phyloP scores from a whole-genome alignment of 2,888 invertebrate species.

The Emmelina monodactyla region DNA sequence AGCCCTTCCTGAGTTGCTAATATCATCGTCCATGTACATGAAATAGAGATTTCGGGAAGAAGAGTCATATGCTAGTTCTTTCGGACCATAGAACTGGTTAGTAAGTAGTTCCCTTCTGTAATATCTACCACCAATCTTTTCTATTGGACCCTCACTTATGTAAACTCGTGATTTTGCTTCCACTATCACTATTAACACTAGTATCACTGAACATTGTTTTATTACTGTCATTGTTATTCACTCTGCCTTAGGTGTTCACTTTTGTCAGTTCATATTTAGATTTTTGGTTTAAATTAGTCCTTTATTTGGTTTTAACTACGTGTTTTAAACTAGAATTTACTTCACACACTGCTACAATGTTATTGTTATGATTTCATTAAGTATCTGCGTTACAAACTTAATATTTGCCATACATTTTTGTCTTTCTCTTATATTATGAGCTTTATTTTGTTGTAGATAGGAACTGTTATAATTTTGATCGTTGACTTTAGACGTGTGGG shows the following conservation, averaged over 20 bases:
- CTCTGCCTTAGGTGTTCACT: too few species aligned
- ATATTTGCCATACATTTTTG: not conserved
- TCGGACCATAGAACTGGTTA: constrained; percentile 31
- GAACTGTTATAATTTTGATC: not conserved
- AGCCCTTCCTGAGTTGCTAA: constrained; percentile 47
- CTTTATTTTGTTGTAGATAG: not conserved
- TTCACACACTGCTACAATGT: constrained; percentile 21
- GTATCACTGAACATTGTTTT: constrained; percentile 17
- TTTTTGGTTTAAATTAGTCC: too few species aligned
- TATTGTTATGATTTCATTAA: constrained; percentile 21
- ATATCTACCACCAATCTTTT: constrained; percentile 35
- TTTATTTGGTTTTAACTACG: too few species aligned
- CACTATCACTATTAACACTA: constrained; percentile 22
- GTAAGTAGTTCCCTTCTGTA: constrained; percentile 45
- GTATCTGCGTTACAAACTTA: not conserved
- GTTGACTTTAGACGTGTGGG: too few species aligned
- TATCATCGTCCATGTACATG: constrained; percentile 48
- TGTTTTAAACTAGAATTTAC: constrained; percentile 19
- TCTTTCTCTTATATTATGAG: not conserved
- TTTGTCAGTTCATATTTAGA: too few species aligned
- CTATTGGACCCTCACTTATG: constrained; percentile 34
- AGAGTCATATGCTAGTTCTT: constrained; percentile 48
- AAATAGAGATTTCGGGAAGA: constrained; percentile 45
- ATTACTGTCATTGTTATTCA: too few species aligned
- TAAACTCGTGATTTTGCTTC: constrained; percentile 31